Base-by-base conservation (phyloP, 1,140 invertebrate species). In the Mylabris phalerata region DNA sequence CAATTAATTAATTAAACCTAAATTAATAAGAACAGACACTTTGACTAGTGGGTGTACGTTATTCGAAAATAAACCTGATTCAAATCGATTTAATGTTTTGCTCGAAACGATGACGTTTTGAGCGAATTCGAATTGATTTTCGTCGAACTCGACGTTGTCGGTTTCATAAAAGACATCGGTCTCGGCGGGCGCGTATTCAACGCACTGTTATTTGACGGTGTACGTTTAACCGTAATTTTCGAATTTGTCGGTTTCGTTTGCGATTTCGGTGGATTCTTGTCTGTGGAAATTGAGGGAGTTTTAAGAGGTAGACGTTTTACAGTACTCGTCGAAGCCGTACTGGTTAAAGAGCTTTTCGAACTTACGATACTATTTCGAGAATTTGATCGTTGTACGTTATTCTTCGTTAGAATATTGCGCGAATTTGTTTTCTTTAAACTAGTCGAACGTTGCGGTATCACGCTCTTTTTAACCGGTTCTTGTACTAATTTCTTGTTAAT, bases 281-380 rank as follows among this genome's bases (percentile, higher is more conserved):
- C 49, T 32, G 49, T 60, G 11, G 71, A 19, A 19, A 19, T 70
- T 24, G 65, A 63, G 3, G 71, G 71, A 13, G 73, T 72, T 3
- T 57, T 65, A 0, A 76, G 71, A 2, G 82, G 78, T 13, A 84
- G 78, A 48, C 84, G 83, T 57, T 85, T 79, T 0, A 91, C 88
- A 0, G 88, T 90, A 63, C 87, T 86, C 0, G 89, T 86, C 4
- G 89, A 92, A 0, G 84, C 85, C 1, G 87, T 82, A 69, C 88
- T 90, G 65, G 90, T 91, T 25, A 92, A 76, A 0, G 89, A 92
- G 64, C 88, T 91, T 4, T 86, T 77, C 1, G 90, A 92, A 62
- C 88, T 89, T 1, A 87, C 79, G 7, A 93, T 73, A 57, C 89
- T 92, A 38, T 85, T 87, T 10, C 87, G 75, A 9, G 65, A 68